phyloP scores from a whole-genome alignment of 1,140 invertebrate genomes.

The Lucilia sericata region DNA sequence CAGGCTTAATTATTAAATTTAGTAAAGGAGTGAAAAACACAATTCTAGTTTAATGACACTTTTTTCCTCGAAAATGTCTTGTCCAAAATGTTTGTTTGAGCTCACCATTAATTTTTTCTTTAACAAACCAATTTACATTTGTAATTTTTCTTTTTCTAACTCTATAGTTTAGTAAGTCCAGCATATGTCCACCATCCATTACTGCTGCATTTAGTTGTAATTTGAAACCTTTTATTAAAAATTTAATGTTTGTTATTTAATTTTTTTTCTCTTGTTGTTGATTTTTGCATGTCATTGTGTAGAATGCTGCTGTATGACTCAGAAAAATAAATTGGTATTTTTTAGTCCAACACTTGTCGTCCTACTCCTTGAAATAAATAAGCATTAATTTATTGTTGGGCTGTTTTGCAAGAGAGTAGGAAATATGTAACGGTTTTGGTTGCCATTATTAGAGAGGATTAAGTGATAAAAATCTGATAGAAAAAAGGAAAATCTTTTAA shows the following conservation, averaged over 20 bases:
- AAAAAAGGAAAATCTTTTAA: too few species aligned
- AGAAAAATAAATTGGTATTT: not conserved
- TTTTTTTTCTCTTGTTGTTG: not conserved
- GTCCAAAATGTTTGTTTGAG: not conserved
- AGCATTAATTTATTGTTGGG: not conserved
- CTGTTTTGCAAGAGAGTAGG: too few species aligned
- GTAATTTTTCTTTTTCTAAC: not conserved
- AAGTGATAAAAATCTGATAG: too few species aligned
- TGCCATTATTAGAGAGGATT: too few species aligned
- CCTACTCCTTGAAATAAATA: not conserved
- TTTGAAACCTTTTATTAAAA: conserved; percentile 15
- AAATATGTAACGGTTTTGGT: too few species aligned
- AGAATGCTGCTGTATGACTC: not conserved
- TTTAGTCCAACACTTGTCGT: not conserved
- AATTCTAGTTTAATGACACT: not conserved
- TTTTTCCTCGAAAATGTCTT: not conserved
- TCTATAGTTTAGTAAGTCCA: not conserved
- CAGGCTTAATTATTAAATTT: not conserved
- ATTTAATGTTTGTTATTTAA: not conserved
- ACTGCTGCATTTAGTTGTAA: not conserved
- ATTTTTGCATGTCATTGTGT: not conserved
- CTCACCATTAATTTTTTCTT: not conserved
- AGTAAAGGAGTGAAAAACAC: not conserved
- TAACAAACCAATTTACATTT: conserved; percentile 13
- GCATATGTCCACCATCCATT: not conserved